Percentiles rank a stretch among this genome's conserved stretches.
Conservation (phyloP, 2,888 invertebrate species). For the Cordilura impudica region DNA sequence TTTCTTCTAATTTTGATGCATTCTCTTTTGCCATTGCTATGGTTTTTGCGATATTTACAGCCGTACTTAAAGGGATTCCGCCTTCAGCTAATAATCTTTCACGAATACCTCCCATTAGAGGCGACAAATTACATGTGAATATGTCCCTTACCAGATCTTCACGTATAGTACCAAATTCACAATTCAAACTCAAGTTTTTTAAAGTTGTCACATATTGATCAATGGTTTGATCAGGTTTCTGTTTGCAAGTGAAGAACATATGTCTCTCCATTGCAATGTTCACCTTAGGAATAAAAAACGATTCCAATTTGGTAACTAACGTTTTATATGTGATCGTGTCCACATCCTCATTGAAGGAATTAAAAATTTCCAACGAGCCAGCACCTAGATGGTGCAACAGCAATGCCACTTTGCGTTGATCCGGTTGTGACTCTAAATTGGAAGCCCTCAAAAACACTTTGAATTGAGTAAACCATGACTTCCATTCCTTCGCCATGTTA, state of each 20-base stretch:
- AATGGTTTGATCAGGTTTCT: background rate
- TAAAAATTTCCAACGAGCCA: conserved; percentile 7
- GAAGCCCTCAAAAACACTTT: too few species aligned
- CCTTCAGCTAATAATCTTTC: too few species aligned
- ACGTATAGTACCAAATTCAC: conserved; percentile 52
- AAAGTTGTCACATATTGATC: too few species aligned
- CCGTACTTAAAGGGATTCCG: too few species aligned
- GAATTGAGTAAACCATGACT: too few species aligned
- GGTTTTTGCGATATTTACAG: background rate
- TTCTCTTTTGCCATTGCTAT: background rate
- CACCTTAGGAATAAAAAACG: too few species aligned
- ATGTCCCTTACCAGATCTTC: background rate
- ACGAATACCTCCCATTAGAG: background rate
- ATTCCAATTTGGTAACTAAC: background rate
- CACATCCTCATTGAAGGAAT: conserved; percentile 5
- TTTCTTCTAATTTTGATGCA: background rate
- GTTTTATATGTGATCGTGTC: background rate
- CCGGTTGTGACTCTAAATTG: too few species aligned
- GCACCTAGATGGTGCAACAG: conserved; percentile 7
- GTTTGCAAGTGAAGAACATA: too few species aligned
- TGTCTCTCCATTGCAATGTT: too few species aligned
- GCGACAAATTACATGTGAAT: background rate
- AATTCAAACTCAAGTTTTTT: conserved; percentile 37
- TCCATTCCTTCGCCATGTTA: too few species aligned
- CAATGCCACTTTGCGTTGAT: too few species aligned